These are phyloP conservation scores for Sminthurides bifidus DNA, from an alignment of 1,140 invertebrate species.

Conservation along the genomic window DNA sequence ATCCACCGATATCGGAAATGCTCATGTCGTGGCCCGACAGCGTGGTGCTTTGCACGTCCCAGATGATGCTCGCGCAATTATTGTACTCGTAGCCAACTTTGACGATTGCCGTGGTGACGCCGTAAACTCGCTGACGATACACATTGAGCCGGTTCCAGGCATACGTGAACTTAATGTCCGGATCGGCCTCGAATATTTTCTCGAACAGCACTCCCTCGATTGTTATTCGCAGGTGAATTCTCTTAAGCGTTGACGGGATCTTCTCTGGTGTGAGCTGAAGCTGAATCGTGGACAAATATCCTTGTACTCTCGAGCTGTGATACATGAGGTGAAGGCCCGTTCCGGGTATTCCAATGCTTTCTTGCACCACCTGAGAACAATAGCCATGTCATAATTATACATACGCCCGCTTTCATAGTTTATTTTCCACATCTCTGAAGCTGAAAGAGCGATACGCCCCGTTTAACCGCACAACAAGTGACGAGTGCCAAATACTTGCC, in stretches of 20 bases:
- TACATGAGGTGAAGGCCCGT: constrained; percentile 88
- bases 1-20: constrained; percentile 88
- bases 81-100: constrained; percentile 92
- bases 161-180: constrained; percentile 89
- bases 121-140: constrained; percentile 87
- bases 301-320: constrained; percentile 79
- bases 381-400: too few species aligned
- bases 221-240: constrained; percentile 79
- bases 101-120: constrained; percentile 77
- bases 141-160: constrained; percentile 92
- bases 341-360: constrained; percentile 82
- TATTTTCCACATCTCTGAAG: not conserved
- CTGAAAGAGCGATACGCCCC: too few species aligned
- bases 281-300: constrained; percentile 88
- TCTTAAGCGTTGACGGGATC: constrained; percentile 63
- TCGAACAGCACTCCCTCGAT: constrained; percentile 90
- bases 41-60: constrained; percentile 90
- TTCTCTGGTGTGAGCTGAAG: constrained; percentile 77
- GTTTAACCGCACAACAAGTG: too few species aligned
- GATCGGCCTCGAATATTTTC: constrained; percentile 87
- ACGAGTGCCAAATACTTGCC: too few species aligned
- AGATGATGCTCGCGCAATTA: constrained; percentile 84
- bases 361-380: constrained; percentile 74
- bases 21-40: constrained; percentile 90
- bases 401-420: too few species aligned